Percentiles rank a stretch among this genome's conserved stretches.
These are phyloP conservation scores for Anser cygnoides DNA, from an alignment of 2,113 vertebrate species.

Conservation along the genomic window DNA sequence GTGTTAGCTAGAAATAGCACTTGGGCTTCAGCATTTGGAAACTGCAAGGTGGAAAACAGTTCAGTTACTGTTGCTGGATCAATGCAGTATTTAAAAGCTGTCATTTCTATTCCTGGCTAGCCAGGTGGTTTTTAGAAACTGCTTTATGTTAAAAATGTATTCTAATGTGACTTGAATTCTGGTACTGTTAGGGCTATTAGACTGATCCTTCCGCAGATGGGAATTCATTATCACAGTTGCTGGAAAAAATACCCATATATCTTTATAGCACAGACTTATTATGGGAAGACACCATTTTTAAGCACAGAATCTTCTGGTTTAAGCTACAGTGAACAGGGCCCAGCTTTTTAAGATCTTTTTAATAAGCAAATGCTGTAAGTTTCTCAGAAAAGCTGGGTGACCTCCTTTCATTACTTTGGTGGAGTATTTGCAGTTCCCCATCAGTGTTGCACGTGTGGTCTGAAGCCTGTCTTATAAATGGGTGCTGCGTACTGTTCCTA, in stretches of 20 bases:
- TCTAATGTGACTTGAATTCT: neutral
- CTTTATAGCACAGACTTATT: neutral
- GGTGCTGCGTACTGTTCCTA: rapidly evolving
- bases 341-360: neutral
- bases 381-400: neutral
- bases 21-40: neutral
- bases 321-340: neutral
- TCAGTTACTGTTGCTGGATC: conserved; percentile 29
- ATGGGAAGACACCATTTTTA: neutral
- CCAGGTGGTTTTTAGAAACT: neutral
- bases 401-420: rapidly evolving
- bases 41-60: conserved; percentile 17
- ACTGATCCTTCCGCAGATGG: neutral
- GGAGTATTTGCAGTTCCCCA: rapidly evolving
- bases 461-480: neutral
- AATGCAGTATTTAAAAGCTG: conserved; percentile 5
- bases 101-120: neutral
- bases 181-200: neutral
- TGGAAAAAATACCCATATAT: neutral
- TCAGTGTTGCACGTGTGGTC: neutral
- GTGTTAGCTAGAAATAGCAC: conserved; percentile 49
- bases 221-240: neutral
- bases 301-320: neutral
- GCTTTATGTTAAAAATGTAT: neutral
- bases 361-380: neutral